These are phyloP conservation scores for Hypomecis atomaria DNA, from an alignment of 2,888 invertebrate species.

Conservation along the genomic window DNA sequence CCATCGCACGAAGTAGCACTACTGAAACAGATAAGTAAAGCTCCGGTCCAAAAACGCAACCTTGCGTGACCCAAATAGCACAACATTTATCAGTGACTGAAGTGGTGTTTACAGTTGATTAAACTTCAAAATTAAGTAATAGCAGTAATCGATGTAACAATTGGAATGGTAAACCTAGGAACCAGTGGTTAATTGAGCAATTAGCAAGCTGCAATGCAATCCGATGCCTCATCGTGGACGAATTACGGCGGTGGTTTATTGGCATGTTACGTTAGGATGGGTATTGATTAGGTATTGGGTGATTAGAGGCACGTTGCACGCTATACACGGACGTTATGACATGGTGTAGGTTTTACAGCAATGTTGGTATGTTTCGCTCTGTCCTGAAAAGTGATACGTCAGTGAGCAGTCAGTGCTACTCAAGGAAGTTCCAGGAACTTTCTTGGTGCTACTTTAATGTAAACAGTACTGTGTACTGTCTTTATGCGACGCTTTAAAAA, in stretches of 20 bases:
- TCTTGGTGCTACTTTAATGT: no score
- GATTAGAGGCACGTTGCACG: neutral
- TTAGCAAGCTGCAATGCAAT: constrained; percentile 26
- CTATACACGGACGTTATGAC: neutral
- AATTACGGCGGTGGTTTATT: constrained; percentile 5
- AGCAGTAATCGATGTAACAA: constrained; percentile 31
- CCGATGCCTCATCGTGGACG: constrained; percentile 21
- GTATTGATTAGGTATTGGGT: constrained; percentile 15
- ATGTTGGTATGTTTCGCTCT: neutral
- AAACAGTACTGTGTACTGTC: no score
- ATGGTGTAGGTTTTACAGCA: neutral
- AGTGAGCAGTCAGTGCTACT: no score
- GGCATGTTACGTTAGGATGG: constrained; percentile 13
- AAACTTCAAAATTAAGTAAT: constrained; percentile 28
- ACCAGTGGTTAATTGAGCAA: constrained; percentile 25
- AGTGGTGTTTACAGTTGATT: constrained; percentile 34
- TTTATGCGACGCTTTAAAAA: no score
- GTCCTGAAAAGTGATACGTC: neutral
- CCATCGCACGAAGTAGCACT: neutral
- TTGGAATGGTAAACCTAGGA: constrained; percentile 21
- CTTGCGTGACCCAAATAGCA: constrained; percentile 32
- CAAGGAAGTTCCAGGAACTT: no score
- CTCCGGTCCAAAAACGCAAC: constrained; percentile 19
- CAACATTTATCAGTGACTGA: constrained; percentile 6
- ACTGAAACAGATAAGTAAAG: constrained; percentile 8